These are phyloP conservation scores for Lamellibrachia satsuma DNA, from an alignment of 2,888 invertebrate genomes.

Conservation along the genomic window DNA sequence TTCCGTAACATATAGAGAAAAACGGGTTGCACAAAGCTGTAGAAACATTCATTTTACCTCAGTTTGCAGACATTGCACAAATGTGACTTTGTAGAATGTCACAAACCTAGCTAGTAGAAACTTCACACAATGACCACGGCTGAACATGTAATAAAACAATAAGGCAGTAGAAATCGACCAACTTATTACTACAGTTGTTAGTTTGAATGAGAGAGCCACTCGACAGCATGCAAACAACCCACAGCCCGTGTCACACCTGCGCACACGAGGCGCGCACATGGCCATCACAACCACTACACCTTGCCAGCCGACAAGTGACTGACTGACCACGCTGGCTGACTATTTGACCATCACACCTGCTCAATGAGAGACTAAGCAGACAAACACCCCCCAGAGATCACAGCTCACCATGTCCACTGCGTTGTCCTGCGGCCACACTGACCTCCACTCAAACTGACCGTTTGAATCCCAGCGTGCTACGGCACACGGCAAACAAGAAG, in stretches of 20 bases:
- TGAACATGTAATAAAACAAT: background rate
- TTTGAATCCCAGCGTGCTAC: background rate
- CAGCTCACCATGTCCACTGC: background rate
- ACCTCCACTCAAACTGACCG: constrained; percentile 9
- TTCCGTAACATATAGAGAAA: background rate
- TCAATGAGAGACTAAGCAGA: background rate
- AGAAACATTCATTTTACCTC: background rate
- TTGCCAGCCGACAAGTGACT: too few species aligned
- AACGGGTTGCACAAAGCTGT: background rate
- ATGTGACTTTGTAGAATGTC: background rate
- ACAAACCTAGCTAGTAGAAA: background rate
- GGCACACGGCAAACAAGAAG: background rate
- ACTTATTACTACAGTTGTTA: background rate
- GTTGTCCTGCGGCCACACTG: background rate
- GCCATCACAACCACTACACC: background rate
- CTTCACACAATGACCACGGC: background rate
- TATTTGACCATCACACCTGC: background rate
- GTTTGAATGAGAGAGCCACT: background rate
- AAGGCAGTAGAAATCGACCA: background rate
- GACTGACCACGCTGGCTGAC: background rate
- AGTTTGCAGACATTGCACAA: background rate
- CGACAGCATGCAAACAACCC: background rate
- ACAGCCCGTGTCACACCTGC: background rate
- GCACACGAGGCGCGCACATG: background rate
- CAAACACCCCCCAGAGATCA: background rate